These are phyloP conservation scores for Procambarus virginalis DNA, from an alignment of 1,140 invertebrate species.

Conservation along the genomic window DNA sequence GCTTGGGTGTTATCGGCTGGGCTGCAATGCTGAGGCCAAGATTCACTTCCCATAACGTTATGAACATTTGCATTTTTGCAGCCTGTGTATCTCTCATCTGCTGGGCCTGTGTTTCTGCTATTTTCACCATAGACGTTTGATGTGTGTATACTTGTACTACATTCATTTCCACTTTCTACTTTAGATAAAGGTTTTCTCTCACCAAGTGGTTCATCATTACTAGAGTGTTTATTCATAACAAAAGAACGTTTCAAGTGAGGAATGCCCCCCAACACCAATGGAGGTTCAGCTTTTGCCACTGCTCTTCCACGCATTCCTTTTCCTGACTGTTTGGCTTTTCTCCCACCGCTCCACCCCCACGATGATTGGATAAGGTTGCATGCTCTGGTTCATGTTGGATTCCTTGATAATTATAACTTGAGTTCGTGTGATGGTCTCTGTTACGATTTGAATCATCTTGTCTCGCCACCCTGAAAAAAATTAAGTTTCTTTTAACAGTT, in stretches of 20 bases:
- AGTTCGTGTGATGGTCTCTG: not conserved
- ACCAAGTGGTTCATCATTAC: not conserved
- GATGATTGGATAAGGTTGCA: slow-evolving; percentile 12
- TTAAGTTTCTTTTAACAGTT: not conserved
- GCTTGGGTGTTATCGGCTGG: not conserved
- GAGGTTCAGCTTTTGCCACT: slow-evolving; percentile 35
- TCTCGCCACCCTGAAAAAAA: not conserved
- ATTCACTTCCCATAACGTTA: not conserved
- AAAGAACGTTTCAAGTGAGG: slow-evolving; percentile 53
- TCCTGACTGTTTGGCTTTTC: slow-evolving; percentile 3
- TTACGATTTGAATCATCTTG: not conserved
- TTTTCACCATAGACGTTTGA: not conserved
- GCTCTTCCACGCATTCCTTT: not conserved
- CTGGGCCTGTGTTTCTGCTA: not conserved
- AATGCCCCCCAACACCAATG: slow-evolving; percentile 33
- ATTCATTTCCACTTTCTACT: not conserved
- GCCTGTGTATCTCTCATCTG: not conserved
- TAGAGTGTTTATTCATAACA: slow-evolving; percentile 14
- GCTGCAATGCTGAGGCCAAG: not conserved
- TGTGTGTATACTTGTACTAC: not conserved
- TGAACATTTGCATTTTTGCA: not conserved
- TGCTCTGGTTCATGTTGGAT: not conserved
- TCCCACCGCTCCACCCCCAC: slow-evolving; percentile 16
- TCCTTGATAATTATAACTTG: not conserved
- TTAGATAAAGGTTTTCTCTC: not conserved